Percentiles rank a stretch among this genome's conserved stretches.
Evolutionary conservation across 2,888 invertebrate genomes (phyloP).

Genomic region (Cephus runcator): DNA sequence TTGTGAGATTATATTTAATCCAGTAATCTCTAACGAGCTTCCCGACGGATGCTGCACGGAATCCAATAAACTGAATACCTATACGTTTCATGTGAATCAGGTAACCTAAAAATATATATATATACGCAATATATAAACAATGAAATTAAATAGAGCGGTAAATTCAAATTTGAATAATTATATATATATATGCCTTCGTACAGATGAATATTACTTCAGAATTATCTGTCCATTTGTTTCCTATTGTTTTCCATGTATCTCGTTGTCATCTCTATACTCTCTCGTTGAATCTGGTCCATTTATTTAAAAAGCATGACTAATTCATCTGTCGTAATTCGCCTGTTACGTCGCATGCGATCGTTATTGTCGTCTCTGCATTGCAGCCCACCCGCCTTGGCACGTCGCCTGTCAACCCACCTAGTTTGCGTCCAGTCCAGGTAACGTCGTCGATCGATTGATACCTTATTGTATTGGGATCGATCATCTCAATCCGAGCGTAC

Average conservation of each 20-base stretch:
- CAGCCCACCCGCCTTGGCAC: constrained; percentile 60
- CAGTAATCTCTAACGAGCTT: not conserved
- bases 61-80: not conserved
- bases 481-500: constrained; percentile 12
- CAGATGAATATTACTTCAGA: not conserved
- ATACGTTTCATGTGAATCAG: not conserved
- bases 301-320: constrained; percentile 20
- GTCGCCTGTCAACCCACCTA: constrained; percentile 59
- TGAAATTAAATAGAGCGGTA: not conserved
- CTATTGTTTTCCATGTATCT: not conserved
- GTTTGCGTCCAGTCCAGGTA: constrained; percentile 62
- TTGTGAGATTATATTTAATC: constrained; percentile 5
- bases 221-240: not conserved
- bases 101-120: not conserved
- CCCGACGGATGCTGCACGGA: not conserved
- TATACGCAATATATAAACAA: not conserved
- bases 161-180: not conserved
- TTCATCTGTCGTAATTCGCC: constrained; percentile 15
- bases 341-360: constrained; percentile 49
- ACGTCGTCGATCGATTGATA: constrained; percentile 50
- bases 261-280: not conserved
- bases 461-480: constrained; percentile 11
- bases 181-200: not conserved
- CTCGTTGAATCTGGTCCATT: not conserved
- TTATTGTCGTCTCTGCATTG: constrained; percentile 57